These are phyloP conservation scores for Meloe dianella DNA, from an alignment of 2,888 invertebrate species.

Conservation along the genomic window DNA sequence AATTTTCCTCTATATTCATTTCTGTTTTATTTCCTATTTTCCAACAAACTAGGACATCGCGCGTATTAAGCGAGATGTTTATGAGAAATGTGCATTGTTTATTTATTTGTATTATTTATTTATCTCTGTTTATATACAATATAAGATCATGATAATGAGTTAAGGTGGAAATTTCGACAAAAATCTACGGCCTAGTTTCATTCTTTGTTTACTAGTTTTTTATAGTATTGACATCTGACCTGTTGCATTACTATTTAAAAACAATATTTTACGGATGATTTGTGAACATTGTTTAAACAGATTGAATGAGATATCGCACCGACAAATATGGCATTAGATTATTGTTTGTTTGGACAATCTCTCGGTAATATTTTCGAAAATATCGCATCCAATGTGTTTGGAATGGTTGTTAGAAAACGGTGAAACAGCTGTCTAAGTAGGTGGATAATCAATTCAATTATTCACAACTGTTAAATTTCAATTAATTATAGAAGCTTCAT, in stretches of 20 bases:
- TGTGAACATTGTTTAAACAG: neutral
- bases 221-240: conserved; percentile 4
- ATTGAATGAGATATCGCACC: neutral
- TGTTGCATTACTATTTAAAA: neutral
- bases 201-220: neutral
- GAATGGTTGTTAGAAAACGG: neutral
- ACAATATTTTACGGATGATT: neutral
- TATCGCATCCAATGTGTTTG: neutral
- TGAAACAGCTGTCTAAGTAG: conserved; percentile 1
- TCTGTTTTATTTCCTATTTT: neutral
- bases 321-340: conserved; percentile 1
- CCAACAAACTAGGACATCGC: neutral
- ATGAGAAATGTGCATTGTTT: neutral
- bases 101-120: neutral
- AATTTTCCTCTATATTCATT: neutral
- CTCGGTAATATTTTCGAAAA: neutral
- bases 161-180: conserved; percentile 1
- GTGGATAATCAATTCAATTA: neutral
- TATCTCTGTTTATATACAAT: neutral
- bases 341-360: neutral
- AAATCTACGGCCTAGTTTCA: neutral
- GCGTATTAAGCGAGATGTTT: neutral
- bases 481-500: neutral
- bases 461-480: neutral
- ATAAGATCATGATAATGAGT: neutral